Percentiles rank a stretch among this genome's conserved stretches.
Conservation (phyloP, 1,140 invertebrate genomes). For the Drosophila sproati region DNA sequence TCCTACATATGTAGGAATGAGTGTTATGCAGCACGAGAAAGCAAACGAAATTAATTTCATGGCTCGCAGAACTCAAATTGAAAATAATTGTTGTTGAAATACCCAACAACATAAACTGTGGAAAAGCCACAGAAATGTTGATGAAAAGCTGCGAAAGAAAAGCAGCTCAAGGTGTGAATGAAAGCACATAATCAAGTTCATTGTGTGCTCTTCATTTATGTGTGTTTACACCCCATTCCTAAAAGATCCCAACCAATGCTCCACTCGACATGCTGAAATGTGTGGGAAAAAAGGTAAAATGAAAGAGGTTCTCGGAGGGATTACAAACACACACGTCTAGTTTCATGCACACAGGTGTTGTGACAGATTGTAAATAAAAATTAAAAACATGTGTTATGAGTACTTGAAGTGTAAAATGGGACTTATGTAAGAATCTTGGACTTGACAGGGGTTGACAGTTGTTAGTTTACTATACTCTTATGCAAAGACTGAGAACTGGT, state of each 20-base stretch:
- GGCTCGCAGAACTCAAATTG: conserved; percentile 67
- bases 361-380: too few relatives aligned
- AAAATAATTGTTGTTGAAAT: conserved; percentile 66
- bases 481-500: too few relatives aligned
- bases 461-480: too few relatives aligned
- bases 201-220: conserved; percentile 10
- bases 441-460: too few relatives aligned
- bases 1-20: neutral
- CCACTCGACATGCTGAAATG: neutral
- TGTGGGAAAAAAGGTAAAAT: conserved; percentile 1
- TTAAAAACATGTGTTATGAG: neutral
- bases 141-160: conserved; percentile 38
- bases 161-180: conserved; percentile 34
- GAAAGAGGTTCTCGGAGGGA: conserved; percentile 6
- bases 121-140: conserved; percentile 33
- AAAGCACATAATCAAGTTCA: conserved; percentile 26
- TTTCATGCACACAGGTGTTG: neutral
- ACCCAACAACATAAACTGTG: conserved; percentile 34
- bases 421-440: too few relatives aligned
- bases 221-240: neutral
- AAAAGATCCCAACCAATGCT: neutral
- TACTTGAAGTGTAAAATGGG: neutral
- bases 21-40: conserved; percentile 1
- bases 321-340: conserved; percentile 9
- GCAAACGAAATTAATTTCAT: conserved; percentile 74